phyloP scores from a whole-genome alignment of 2,113 vertebrate genomes.

The Trichomycterus rosablanca region DNA sequence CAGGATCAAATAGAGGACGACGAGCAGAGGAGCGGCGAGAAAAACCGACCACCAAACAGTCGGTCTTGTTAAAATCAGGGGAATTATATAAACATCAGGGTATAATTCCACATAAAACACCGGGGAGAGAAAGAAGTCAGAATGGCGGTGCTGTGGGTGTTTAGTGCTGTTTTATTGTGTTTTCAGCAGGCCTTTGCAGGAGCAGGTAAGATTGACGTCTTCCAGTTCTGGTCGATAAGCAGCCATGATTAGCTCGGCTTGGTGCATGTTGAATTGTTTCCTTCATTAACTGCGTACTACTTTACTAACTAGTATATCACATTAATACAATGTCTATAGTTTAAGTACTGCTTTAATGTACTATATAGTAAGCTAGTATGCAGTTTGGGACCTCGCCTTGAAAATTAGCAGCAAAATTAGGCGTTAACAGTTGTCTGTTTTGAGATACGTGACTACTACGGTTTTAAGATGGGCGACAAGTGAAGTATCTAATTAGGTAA shows the following conservation, averaged over 20 bases:
- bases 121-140: background rate
- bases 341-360: too few relatives aligned
- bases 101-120: background rate
- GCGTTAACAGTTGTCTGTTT: too few relatives aligned
- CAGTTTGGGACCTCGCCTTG: background rate
- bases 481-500: too few relatives aligned
- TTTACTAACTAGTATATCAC: background rate
- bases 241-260: background rate
- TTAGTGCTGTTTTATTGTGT: slow-evolving; percentile 55
- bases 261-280: background rate
- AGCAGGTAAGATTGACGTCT: slow-evolving; percentile 63
- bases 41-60: background rate
- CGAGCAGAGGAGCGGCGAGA: background rate
- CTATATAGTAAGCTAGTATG: too few relatives aligned
- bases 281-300: background rate
- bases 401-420: too few relatives aligned
- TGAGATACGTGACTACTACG: too few relatives aligned
- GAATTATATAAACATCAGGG: background rate
- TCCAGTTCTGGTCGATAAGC: background rate
- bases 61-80: background rate
- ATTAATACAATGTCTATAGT: too few relatives aligned
- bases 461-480: too few relatives aligned
- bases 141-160: slow-evolving; percentile 60
- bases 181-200: slow-evolving; percentile 52
- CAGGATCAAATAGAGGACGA: slow-evolving; percentile 29